Evolutionary conservation across 2,888 invertebrate species (phyloP).

Genomic region (Itoplectis maculator): DNA sequence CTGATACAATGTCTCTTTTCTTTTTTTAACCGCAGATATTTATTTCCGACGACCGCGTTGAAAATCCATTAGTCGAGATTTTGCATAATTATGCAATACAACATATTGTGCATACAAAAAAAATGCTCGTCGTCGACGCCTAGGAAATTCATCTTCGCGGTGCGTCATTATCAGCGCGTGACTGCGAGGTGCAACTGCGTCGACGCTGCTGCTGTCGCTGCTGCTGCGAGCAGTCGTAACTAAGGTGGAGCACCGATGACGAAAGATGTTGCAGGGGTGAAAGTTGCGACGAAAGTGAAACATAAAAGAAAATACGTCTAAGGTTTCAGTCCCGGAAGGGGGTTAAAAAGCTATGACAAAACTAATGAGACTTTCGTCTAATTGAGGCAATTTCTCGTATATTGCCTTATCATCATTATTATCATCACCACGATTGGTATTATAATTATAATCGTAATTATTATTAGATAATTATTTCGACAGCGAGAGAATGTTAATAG

Average conservation of each 20-base stretch:
- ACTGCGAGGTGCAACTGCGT: background rate
- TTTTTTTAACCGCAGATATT: background rate
- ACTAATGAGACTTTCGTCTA: no score
- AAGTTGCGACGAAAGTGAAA: background rate
- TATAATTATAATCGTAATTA: no score
- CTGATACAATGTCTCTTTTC: background rate
- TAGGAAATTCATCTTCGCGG: background rate
- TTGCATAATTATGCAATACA: background rate
- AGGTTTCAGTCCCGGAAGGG: no score
- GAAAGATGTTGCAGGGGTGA: background rate
- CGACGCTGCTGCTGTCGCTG: background rate
- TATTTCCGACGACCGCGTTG: background rate
- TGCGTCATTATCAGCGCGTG: background rate
- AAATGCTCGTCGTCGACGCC: background rate
- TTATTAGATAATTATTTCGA: no score
- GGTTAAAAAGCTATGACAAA: no score
- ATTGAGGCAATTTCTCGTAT: no score
- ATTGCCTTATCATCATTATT: no score
- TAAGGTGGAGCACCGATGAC: background rate
- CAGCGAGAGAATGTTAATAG: background rate
- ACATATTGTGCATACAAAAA: background rate
- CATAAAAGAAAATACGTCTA: background rate
- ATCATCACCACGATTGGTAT: no score
- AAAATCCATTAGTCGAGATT: background rate
- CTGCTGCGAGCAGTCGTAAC: no score